Conservation (phyloP, 2,888 invertebrate species). For the Leucozona laternaria region DNA sequence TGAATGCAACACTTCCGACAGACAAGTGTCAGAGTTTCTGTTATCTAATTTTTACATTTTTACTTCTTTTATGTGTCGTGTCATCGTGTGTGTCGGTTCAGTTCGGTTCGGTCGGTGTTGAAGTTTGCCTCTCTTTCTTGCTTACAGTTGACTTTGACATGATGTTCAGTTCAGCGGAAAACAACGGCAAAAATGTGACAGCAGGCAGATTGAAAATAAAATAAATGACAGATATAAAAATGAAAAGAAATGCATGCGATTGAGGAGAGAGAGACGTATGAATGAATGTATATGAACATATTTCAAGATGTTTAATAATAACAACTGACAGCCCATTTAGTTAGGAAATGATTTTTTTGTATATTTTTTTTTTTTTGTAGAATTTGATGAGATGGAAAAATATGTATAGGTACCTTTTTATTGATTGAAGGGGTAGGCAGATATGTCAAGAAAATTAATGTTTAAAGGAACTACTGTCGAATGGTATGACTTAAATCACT, state of each 20-base stretch:
- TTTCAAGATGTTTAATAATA: conserved; percentile 12
- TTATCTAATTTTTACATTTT: conserved; percentile 67
- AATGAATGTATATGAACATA: too few relatives aligned
- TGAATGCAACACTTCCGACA: conserved; percentile 69
- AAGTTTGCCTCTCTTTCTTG: conserved; percentile 39
- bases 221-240: conserved; percentile 9
- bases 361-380: background rate
- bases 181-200: conserved; percentile 50
- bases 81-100: conserved; percentile 61
- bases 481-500: too few relatives aligned
- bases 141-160: conserved; percentile 67
- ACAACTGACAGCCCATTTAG: conserved; percentile 17
- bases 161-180: conserved; percentile 36
- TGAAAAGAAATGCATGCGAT: conserved; percentile 3
- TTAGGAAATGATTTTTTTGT: background rate
- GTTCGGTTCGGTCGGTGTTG: conserved; percentile 41
- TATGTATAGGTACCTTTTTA: background rate
- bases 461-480: too few relatives aligned
- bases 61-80: conserved; percentile 56
- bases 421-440: background rate
- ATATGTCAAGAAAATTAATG: background rate
- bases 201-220: conserved; percentile 30
- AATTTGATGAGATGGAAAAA: background rate
- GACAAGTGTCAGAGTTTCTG: conserved; percentile 69
- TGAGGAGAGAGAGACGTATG: background rate